Percentiles rank a stretch among this genome's conserved stretches.
These are phyloP conservation scores for Acridotheres tristis DNA, from an alignment of 2,797 vertebrate species.

Conservation along the genomic window DNA sequence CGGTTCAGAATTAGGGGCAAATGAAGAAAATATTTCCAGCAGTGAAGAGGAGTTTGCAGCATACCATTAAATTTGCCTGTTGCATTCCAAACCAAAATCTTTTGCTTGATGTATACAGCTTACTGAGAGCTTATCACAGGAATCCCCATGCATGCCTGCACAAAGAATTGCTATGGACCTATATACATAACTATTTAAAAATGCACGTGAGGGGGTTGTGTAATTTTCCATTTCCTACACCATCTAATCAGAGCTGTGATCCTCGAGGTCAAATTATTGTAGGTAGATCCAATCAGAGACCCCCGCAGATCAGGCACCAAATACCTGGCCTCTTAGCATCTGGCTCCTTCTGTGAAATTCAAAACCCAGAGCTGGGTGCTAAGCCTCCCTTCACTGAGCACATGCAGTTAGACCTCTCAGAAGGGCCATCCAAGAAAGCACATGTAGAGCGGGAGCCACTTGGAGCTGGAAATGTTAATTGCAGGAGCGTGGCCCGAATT, in stretches of 20 bases:
- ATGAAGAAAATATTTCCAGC: background rate
- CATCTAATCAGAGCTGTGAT: background rate
- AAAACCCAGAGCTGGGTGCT: conserved; percentile 27
- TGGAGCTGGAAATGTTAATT: conserved; percentile 59
- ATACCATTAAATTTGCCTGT: background rate
- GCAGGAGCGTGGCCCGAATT: conserved; percentile 33
- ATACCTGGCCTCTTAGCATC: conserved; percentile 36
- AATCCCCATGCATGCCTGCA: background rate
- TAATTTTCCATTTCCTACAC: background rate
- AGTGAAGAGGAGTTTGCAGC: background rate
- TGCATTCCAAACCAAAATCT: background rate
- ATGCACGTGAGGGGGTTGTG: fast-evolving
- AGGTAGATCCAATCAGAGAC: conserved; percentile 32
- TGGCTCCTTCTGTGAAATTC: conserved; percentile 60
- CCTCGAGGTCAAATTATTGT: conserved; percentile 19
- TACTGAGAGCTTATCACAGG: background rate
- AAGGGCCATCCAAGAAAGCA: conserved; percentile 55
- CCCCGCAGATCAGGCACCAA: background rate
- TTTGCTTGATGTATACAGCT: background rate
- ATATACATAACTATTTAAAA: background rate
- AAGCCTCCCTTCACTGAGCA: conserved; percentile 29
- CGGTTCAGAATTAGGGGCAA: background rate
- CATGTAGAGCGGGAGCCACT: background rate
- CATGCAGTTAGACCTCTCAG: conserved; percentile 36
- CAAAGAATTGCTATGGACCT: background rate